Conservation (phyloP, 2,888 invertebrate species). For the Hylaea fasciaria region DNA sequence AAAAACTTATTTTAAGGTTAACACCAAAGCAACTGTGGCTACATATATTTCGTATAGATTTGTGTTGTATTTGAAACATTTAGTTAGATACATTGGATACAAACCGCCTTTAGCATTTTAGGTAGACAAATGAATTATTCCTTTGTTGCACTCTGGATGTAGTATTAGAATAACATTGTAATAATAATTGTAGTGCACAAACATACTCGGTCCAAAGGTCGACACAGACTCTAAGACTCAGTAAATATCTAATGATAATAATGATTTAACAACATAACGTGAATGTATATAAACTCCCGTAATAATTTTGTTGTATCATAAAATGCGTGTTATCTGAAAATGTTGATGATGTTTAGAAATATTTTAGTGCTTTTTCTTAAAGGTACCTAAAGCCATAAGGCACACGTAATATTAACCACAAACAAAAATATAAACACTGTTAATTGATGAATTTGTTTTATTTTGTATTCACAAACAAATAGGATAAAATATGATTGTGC, state of each 20-base stretch:
- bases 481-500: too few species aligned
- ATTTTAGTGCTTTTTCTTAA: constrained; percentile 77
- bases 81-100: constrained; percentile 50
- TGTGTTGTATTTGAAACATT: constrained; percentile 43
- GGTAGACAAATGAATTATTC: constrained; percentile 35
- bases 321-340: constrained; percentile 69
- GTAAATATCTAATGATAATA: constrained; percentile 37
- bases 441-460: constrained; percentile 70
- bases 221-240: constrained; percentile 31
- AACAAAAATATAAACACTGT: constrained; percentile 84
- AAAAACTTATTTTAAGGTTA: constrained; percentile 25
- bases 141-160: constrained; percentile 52
- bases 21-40: constrained; percentile 40
- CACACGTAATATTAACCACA: constrained; percentile 81
- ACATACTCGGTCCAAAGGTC: constrained; percentile 41
- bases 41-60: constrained; percentile 18
- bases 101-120: constrained; percentile 54
- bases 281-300: constrained; percentile 58
- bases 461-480: constrained; percentile 44
- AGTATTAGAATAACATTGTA: constrained; percentile 59
- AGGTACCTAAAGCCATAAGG: constrained; percentile 78
- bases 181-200: constrained; percentile 76
- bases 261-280: constrained; percentile 24
- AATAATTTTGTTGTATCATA: constrained; percentile 68
- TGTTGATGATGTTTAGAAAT: constrained; percentile 76